These are phyloP conservation scores for Ochotona curzoniae DNA, from an alignment of 2,113 vertebrate genomes.

Conservation along the genomic window DNA sequence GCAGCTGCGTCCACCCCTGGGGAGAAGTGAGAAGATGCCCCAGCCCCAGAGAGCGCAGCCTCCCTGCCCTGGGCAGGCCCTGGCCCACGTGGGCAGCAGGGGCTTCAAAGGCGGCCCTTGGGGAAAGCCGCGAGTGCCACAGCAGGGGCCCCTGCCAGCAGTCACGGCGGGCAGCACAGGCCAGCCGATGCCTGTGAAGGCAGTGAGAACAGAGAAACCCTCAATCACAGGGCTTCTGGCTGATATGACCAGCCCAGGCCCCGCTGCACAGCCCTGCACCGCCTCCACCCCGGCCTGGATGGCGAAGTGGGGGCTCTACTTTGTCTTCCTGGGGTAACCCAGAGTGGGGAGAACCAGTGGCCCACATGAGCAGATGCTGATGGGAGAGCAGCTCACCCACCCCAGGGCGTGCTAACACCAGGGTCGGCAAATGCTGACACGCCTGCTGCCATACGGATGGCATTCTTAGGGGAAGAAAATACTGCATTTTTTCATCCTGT, in stretches of 20 bases:
- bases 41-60: not conserved
- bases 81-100: rapidly evolving
- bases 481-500: conserved; percentile 29
- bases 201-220: no score
- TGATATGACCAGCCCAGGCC: not conserved
- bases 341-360: not conserved
- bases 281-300: not conserved
- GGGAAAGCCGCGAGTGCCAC: not conserved
- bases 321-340: rapidly evolving
- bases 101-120: rapidly evolving
- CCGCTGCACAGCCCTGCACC: not conserved
- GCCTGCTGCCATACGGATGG: rapidly evolving
- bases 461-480: not conserved
- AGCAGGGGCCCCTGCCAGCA: rapidly evolving
- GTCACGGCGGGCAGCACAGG: rapidly evolving
- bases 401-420: not conserved
- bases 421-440: rapidly evolving
- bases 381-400: not conserved
- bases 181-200: no score
- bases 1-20: rapidly evolving
- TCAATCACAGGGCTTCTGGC: not conserved
- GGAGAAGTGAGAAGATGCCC: no score
- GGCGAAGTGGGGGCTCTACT: rapidly evolving
- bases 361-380: rapidly evolving
- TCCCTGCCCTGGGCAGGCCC: rapidly evolving